Evolutionary conservation across 2,888 invertebrate species (phyloP).

Genomic region (Lucinisca nassula): DNA sequence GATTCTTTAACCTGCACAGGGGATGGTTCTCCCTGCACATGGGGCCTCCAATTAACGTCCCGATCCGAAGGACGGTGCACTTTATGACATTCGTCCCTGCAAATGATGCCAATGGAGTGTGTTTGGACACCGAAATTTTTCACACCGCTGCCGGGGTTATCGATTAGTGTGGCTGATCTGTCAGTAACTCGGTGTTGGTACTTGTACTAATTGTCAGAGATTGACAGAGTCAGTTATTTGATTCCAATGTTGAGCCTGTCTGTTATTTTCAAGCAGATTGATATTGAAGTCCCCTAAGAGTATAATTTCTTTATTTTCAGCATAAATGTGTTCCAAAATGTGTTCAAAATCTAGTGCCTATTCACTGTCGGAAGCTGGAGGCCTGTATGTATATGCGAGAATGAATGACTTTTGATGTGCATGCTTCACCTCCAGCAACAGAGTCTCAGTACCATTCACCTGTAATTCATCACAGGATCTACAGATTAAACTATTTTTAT

Average conservation of each 20-base stretch:
- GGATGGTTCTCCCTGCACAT: too few species aligned
- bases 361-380: not conserved
- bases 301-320: not conserved
- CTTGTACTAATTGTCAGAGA: not conserved
- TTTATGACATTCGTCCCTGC: too few species aligned
- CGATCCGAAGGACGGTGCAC: too few species aligned
- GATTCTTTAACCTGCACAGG: too few species aligned
- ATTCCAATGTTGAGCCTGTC: not conserved
- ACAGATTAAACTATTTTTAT: too few species aligned
- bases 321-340: not conserved
- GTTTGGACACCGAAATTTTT: too few species aligned
- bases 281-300: not conserved
- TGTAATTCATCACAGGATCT: too few species aligned
- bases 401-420: slow-evolving; percentile 3
- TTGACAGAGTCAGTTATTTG: not conserved
- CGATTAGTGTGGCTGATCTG: not conserved
- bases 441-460: not conserved
- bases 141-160: too few species aligned
- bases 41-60: too few species aligned
- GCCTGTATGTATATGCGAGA: not conserved
- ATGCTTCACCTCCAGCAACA: slow-evolving; percentile 14
- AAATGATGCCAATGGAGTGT: too few species aligned
- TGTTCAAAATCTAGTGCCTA: not conserved
- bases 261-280: not conserved
- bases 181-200: not conserved